These are phyloP conservation scores for Rugalucina vietnamica DNA, from an alignment of 2,888 invertebrate species.

Conservation along the genomic window DNA sequence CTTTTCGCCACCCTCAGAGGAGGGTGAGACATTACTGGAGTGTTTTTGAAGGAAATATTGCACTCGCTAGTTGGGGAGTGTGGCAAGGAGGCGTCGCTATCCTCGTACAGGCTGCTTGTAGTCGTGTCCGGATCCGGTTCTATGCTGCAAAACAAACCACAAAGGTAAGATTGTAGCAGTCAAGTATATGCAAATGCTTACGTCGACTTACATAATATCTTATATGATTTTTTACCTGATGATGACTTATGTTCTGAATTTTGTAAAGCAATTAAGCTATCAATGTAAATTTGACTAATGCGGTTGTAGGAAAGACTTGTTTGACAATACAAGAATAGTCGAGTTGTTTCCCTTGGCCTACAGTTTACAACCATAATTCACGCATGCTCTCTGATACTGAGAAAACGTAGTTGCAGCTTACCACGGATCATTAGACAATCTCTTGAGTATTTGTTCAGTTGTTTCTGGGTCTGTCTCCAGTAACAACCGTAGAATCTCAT, in stretches of 20 bases:
- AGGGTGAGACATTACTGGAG: conserved; percentile 42
- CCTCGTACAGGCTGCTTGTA: conserved; percentile 79
- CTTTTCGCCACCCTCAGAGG: conserved; percentile 70
- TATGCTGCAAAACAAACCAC: conserved; percentile 67
- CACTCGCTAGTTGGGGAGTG: conserved; percentile 76
- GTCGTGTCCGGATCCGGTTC: conserved; percentile 80
- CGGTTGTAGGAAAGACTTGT: too few species aligned
- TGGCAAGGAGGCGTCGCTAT: conserved; percentile 76
- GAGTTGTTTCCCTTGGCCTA: too few species aligned
- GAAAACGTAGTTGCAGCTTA: too few species aligned
- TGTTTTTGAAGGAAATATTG: conserved; percentile 53
- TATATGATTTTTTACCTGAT: too few species aligned
- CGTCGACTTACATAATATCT: too few species aligned
- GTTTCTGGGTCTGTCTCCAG: conserved; percentile 93
- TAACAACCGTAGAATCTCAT: conserved; percentile 94
- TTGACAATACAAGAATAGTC: too few species aligned
- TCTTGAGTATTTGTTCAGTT: conserved; percentile 87
- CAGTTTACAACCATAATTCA: too few species aligned
- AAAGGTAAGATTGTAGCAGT: background rate
- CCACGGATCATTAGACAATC: conserved; percentile 73
- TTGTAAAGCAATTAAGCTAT: too few species aligned
- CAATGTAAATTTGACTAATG: too few species aligned
- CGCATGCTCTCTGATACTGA: too few species aligned
- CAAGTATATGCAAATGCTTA: too few species aligned
- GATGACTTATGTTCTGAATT: too few species aligned